A percentile compares a stretch with the other conserved stretches of the same genome.
Conservation (phyloP, 2,888 invertebrate genomes). For the Prosapia bicincta region DNA sequence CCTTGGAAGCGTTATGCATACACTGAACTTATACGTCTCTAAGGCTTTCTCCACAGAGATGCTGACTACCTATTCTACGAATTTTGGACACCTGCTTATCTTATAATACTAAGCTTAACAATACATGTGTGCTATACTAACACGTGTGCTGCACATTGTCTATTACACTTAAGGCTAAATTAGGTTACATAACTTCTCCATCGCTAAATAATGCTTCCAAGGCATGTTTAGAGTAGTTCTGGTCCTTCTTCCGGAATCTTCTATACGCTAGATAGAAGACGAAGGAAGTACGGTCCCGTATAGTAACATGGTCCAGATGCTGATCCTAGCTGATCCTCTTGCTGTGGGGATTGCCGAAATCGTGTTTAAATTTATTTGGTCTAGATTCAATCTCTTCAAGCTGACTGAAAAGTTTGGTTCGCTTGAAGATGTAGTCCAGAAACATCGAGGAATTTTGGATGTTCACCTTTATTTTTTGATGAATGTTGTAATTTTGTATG, state of each 20-base stretch:
- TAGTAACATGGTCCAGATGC: not conserved
- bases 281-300: not conserved
- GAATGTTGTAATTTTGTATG: not conserved
- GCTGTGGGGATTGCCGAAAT: not conserved
- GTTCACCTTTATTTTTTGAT: not conserved
- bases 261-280: not conserved
- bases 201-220: not conserved
- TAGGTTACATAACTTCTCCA: not conserved
- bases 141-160: too few relatives aligned
- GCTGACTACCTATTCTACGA: too few relatives aligned
- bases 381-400: too few relatives aligned
- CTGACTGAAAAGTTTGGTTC: too few relatives aligned
- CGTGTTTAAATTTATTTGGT: not conserved
- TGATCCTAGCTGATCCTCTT: not conserved
- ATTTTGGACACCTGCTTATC: too few relatives aligned
- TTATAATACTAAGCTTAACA: too few relatives aligned
- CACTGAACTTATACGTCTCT: too few relatives aligned
- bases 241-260: not conserved
- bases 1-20: too few relatives aligned
- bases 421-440: not conserved
- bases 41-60: too few relatives aligned
- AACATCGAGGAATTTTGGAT: not conserved
- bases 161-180: too few relatives aligned
- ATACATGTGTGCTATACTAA: too few relatives aligned
- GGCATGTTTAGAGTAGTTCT: too few relatives aligned